Conservation (phyloP, 1,140 invertebrate genomes). For the Leptinotarsa texana region DNA sequence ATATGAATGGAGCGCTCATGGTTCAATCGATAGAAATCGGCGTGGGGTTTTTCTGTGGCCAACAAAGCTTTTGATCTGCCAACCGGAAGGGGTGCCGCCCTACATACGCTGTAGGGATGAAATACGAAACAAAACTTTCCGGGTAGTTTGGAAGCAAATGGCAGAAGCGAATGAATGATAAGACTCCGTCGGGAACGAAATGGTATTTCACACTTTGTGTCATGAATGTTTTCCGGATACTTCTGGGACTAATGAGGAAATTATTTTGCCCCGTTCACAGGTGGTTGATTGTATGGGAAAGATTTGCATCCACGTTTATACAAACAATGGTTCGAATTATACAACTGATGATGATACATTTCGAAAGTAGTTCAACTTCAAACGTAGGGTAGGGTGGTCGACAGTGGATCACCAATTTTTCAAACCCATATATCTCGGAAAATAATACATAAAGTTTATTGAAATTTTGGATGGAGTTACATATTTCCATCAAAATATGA, state of each 20-base stretch:
- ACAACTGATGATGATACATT: background rate
- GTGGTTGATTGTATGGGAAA: background rate
- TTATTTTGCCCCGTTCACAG: background rate
- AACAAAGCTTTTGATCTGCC: too few species aligned
- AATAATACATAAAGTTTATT: too few species aligned
- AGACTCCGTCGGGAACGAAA: conserved; percentile 50
- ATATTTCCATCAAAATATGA: too few species aligned
- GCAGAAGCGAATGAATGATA: background rate
- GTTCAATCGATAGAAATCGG: too few species aligned
- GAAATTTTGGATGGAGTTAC: too few species aligned
- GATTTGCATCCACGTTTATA: background rate
- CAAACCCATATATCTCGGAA: too few species aligned
- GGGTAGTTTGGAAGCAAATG: background rate
- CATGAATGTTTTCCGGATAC: background rate
- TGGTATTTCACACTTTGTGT: background rate
- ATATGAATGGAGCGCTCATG: too few species aligned
- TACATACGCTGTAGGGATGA: too few species aligned
- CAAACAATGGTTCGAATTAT: background rate
- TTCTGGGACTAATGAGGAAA: background rate
- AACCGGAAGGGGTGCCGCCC: too few species aligned
- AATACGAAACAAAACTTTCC: background rate
- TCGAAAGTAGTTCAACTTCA: background rate
- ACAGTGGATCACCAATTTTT: too few species aligned
- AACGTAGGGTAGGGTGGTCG: too few species aligned
- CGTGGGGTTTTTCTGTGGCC: too few species aligned